Conservation (phyloP, 2,113 vertebrate species). For the Xiphias gladius region DNA sequence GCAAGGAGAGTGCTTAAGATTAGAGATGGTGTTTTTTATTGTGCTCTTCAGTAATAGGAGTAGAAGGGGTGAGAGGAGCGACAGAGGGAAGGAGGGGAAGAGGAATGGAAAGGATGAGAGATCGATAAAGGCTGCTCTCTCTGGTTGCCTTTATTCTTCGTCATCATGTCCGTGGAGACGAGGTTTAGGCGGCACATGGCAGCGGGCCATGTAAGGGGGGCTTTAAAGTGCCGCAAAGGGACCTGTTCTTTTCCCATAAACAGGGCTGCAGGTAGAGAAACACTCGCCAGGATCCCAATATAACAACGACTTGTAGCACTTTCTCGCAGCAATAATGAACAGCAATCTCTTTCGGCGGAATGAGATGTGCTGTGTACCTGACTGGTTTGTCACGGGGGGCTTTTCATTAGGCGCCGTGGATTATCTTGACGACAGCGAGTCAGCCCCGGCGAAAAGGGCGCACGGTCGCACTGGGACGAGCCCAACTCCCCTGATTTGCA, state of each 20-base stretch:
- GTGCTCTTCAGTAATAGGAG: conserved; percentile 71
- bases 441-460: conserved; percentile 33
- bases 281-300: conserved; percentile 20
- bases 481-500: conserved; percentile 51
- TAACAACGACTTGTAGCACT: conserved; percentile 9
- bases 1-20: conserved; percentile 73
- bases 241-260: conserved; percentile 57
- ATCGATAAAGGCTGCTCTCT: conserved; percentile 72
- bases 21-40: conserved; percentile 75
- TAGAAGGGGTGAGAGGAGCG: conserved; percentile 61
- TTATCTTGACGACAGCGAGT: conserved; percentile 36
- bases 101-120: conserved; percentile 52
- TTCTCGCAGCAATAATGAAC: conserved; percentile 23
- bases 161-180: conserved; percentile 42
- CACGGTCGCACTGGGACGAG: conserved; percentile 46
- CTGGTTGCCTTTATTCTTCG: conserved; percentile 57
- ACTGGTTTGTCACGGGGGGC: conserved; percentile 14
- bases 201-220: conserved; percentile 46
- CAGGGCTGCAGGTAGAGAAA: conserved; percentile 54
- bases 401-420: conserved; percentile 44
- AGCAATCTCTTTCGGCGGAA: conserved; percentile 21
- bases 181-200: conserved; percentile 55
- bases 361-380: conserved; percentile 40
- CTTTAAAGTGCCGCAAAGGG: conserved; percentile 58
- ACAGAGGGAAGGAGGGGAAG: conserved; percentile 50